Percentiles rank a stretch among this genome's conserved stretches.
Conservation (phyloP, 2,797 vertebrate species). For the Brachyrhaphis roseni region DNA sequence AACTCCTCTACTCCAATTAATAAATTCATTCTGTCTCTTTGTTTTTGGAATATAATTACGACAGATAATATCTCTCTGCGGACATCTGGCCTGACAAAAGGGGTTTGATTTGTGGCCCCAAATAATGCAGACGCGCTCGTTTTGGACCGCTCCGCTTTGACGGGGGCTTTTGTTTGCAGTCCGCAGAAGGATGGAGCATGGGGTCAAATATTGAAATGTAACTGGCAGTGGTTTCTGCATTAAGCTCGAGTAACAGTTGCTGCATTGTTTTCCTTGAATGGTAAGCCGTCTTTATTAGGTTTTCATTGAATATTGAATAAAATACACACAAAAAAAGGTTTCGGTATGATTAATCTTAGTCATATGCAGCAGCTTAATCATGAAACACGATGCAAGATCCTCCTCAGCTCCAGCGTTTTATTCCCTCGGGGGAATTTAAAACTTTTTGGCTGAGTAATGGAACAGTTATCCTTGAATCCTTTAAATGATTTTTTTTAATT, state of each 20-base stretch:
- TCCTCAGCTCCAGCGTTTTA: neutral
- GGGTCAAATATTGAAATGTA: neutral
- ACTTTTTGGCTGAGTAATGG: neutral
- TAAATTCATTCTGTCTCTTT: neutral
- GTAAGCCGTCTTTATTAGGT: neutral
- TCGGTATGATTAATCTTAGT: neutral
- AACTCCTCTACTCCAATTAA: neutral
- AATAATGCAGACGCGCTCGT: neutral
- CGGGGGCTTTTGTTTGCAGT: neutral
- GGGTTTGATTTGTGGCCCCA: constrained; percentile 3
- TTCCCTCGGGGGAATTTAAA: neutral
- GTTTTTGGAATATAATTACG: neutral
- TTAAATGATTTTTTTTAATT: neutral
- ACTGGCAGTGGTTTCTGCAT: neutral
- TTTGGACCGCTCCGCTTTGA: neutral
- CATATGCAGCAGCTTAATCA: neutral
- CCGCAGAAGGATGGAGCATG: neutral
- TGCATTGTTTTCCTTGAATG: neutral
- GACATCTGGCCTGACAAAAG: neutral
- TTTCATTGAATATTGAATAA: neutral
- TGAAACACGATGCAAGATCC: neutral
- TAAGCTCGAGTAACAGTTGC: neutral
- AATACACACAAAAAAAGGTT: neutral
- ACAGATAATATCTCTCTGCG: neutral
- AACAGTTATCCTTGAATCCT: neutral